A percentile compares a stretch with the other conserved stretches of the same genome.
Conservation (phyloP, 2,797 vertebrate genomes). For the Cichlasoma orientale region DNA sequence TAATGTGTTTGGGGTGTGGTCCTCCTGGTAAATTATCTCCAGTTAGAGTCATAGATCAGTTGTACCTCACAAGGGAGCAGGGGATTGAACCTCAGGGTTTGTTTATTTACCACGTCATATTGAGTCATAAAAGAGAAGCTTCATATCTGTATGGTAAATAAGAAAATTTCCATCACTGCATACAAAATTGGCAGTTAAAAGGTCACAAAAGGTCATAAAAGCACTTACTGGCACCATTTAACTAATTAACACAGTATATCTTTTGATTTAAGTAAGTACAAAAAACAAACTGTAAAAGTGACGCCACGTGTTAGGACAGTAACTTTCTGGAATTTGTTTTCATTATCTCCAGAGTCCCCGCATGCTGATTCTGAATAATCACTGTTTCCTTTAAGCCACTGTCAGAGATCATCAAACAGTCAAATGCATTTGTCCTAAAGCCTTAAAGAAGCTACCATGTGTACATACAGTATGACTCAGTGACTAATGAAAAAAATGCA, state of each 20-base stretch:
- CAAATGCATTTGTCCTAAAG: neutral
- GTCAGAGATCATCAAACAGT: slow-evolving; percentile 1
- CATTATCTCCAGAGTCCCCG: neutral
- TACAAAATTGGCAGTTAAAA: neutral
- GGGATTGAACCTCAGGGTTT: too few species aligned
- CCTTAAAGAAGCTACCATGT: slow-evolving; percentile 3
- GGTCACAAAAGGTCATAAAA: too few species aligned
- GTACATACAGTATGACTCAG: neutral
- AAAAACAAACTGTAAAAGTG: neutral
- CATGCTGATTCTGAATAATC: neutral
- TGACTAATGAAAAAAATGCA: slow-evolving; percentile 11
- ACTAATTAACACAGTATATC: neutral
- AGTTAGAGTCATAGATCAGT: too few species aligned
- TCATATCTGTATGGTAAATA: too few species aligned
- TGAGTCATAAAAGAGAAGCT: too few species aligned
- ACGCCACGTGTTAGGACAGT: neutral
- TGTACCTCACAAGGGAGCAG: too few species aligned
- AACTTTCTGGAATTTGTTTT: neutral
- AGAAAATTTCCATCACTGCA: too few species aligned
- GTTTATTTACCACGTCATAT: too few species aligned
- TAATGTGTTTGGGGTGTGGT: too few species aligned
- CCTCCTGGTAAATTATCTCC: too few species aligned
- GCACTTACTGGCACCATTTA: neutral
- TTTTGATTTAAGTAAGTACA: neutral
- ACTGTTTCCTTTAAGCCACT: neutral